Evolutionary conservation across 2,113 vertebrate species (phyloP).

Genomic region (Jacana jacana): DNA sequence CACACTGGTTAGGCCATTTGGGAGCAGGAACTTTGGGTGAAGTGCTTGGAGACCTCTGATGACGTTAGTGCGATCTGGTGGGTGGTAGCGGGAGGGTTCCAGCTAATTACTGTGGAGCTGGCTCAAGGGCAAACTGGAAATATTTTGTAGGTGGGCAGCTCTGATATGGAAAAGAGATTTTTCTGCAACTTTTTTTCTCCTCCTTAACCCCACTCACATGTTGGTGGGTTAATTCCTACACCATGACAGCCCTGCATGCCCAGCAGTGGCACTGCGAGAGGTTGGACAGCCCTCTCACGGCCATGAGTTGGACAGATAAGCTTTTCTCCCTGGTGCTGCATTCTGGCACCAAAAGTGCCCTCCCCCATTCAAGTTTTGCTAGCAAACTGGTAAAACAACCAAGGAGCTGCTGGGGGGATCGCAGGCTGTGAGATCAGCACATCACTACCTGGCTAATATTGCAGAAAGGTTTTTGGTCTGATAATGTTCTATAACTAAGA

Average conservation of each 20-base stretch:
- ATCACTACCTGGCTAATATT: background rate
- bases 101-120: background rate
- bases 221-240: background rate
- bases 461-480: background rate
- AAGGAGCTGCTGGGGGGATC: background rate
- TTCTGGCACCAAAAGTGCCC: background rate
- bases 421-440: background rate
- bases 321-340: background rate
- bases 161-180: background rate
- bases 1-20: background rate
- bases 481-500: background rate
- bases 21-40: background rate
- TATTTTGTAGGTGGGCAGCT: background rate
- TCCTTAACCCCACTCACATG: fast-evolving
- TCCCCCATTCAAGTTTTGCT: background rate
- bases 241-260: background rate
- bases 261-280: background rate
- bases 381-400: background rate
- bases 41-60: background rate
- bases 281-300: background rate
- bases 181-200: background rate
- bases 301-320: background rate
- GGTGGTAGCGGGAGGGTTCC: background rate
- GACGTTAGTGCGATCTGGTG: background rate
- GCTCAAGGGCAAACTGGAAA: background rate